Percentiles rank a stretch among this genome's conserved stretches.
Conservation (phyloP, 2,888 invertebrate species). For the Cyrtodaria siliqua region DNA sequence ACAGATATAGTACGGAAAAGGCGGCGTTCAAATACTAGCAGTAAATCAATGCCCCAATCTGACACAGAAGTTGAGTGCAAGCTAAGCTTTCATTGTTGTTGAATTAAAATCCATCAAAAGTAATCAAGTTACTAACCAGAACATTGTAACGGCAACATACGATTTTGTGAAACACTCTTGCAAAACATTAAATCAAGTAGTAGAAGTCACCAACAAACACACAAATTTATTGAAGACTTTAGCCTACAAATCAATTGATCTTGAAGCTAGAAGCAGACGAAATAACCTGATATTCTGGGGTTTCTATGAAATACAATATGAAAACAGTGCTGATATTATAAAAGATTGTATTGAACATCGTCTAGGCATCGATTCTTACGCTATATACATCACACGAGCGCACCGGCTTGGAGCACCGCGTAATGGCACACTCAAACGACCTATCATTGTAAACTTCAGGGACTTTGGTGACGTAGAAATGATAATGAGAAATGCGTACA, state of each 20-base stretch:
- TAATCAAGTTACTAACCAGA: too few relatives aligned
- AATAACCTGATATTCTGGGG: slow-evolving; percentile 5
- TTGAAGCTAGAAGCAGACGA: slow-evolving; percentile 1
- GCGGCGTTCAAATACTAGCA: too few relatives aligned
- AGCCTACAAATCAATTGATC: slow-evolving; percentile 6
- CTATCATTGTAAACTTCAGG: background rate
- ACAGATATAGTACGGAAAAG: too few relatives aligned
- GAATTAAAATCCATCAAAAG: too few relatives aligned
- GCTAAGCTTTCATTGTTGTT: too few relatives aligned
- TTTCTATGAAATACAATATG: background rate
- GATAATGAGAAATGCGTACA: background rate
- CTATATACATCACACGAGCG: background rate
- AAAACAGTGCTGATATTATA: background rate
- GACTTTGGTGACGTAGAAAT: background rate
- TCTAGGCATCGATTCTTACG: background rate
- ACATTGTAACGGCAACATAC: too few relatives aligned
- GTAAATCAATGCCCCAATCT: too few relatives aligned
- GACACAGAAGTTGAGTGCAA: too few relatives aligned
- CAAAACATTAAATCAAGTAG: background rate
- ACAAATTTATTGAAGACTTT: background rate
- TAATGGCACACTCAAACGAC: background rate
- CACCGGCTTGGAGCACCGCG: background rate
- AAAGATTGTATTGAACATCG: background rate
- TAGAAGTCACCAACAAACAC: background rate
- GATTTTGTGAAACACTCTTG: too few relatives aligned